phyloP scores from a whole-genome alignment of 2,113 vertebrate species.

The Cryptoleucopteryx plumbea region DNA sequence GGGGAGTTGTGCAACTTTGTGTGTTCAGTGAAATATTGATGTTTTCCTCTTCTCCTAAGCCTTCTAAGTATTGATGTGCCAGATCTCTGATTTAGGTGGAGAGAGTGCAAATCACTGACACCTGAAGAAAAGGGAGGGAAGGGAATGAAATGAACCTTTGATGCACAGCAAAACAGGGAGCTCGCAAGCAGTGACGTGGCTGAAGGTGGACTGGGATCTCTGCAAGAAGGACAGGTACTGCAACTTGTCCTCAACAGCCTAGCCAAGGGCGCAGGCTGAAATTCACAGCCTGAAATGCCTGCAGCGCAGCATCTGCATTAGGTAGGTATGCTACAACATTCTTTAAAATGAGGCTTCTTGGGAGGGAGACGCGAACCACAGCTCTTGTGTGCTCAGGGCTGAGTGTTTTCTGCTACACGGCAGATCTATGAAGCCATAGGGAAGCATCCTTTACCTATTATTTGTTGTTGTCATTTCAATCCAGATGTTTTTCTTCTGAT shows the following conservation, averaged over 20 bases:
- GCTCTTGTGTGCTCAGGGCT: neutral
- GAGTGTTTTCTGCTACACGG: neutral
- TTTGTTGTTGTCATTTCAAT: neutral
- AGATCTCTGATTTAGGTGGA: neutral
- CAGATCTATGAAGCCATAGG: neutral
- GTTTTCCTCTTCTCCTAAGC: neutral
- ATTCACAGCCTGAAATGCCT: neutral
- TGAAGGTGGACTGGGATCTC: neutral
- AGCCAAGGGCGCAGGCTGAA: neutral
- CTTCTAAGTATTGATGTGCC: neutral
- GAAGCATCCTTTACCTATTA: neutral
- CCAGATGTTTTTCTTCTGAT: neutral
- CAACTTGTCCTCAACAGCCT: neutral
- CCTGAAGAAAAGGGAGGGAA: neutral
- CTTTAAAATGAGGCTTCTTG: neutral
- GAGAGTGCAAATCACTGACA: neutral
- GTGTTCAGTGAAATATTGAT: neutral
- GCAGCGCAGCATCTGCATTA: neutral
- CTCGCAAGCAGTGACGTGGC: neutral
- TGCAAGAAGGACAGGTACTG: neutral
- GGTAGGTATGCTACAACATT: neutral
- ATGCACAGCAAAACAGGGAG: neutral
- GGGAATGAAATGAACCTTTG: neutral
- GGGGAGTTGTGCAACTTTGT: neutral
- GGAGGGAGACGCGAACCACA: accelerated